These are phyloP conservation scores for Dolichopus griseipennis DNA, from an alignment of 2,888 invertebrate genomes.

Conservation along the genomic window DNA sequence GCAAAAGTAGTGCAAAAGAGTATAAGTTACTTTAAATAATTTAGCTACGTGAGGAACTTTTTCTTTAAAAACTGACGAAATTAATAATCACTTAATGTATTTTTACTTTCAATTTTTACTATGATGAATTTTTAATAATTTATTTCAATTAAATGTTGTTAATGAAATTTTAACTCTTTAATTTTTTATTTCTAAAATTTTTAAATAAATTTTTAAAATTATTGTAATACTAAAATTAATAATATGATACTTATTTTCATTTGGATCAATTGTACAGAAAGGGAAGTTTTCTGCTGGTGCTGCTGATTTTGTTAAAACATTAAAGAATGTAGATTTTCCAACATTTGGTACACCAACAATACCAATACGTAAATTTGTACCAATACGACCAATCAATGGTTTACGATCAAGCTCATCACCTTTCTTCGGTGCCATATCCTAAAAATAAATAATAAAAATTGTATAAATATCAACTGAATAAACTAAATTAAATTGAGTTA, in stretches of 20 bases:
- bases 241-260: constrained; percentile 90
- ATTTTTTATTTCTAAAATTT: not conserved
- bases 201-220: constrained; percentile 4
- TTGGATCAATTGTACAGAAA: constrained; percentile 99
- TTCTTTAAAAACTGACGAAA: no score
- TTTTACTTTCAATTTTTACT: no score
- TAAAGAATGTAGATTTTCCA: constrained; percentile 99
- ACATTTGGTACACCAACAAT: constrained; percentile 97
- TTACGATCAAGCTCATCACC: constrained; percentile 81
- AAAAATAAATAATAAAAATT: not conserved
- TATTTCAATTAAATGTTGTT: no score
- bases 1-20: no score
- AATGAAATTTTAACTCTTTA: no score
- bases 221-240: constrained; percentile 15
- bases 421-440: constrained; percentile 65
- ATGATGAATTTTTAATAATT: no score
- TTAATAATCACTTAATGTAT: no score
- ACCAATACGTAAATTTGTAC: constrained; percentile 92
- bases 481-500: no score
- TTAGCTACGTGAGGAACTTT: no score
- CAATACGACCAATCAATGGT: constrained; percentile 87
- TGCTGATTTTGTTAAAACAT: constrained; percentile 94
- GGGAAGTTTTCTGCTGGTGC: constrained; percentile 99
- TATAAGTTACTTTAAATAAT: no score
- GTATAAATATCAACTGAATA: no score